These are phyloP conservation scores for Jordanella pulchra DNA, from an alignment of 2,797 vertebrate species.

Conservation along the genomic window DNA sequence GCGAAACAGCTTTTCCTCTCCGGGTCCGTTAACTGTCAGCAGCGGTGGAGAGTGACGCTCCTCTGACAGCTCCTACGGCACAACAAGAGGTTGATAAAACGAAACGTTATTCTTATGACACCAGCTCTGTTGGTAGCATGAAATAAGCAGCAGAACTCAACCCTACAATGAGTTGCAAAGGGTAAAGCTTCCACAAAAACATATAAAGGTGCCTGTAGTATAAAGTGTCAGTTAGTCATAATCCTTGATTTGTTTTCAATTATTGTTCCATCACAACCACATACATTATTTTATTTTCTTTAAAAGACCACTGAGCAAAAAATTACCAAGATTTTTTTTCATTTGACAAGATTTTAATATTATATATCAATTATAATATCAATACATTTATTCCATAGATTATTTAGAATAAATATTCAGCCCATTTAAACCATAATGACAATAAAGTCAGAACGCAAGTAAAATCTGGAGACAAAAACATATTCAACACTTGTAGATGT, in stretches of 20 bases:
- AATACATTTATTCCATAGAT: no score
- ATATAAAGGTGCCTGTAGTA: background rate
- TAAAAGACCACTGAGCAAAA: no score
- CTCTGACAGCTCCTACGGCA: slow-evolving; percentile 73
- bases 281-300: no score
- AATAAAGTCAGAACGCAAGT: no score
- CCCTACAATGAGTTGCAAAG: background rate
- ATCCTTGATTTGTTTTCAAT: no score
- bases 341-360: no score
- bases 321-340: no score
- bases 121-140: background rate
- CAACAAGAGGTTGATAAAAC: slow-evolving; percentile 5
- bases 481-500: background rate
- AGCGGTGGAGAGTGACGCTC: slow-evolving; percentile 79
- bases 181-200: background rate
- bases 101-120: slow-evolving; percentile 17
- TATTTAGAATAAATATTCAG: no score
- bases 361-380: no score
- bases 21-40: slow-evolving; percentile 86
- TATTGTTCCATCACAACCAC: no score
- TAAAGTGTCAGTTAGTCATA: no score
- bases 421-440: no score
- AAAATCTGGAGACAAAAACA: background rate
- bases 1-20: slow-evolving; percentile 91
- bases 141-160: background rate